Percentiles rank a stretch among this genome's conserved stretches.
Evolutionary conservation across 1,140 invertebrate genomes (phyloP).

Genomic region (Agraylea sexmaculata): DNA sequence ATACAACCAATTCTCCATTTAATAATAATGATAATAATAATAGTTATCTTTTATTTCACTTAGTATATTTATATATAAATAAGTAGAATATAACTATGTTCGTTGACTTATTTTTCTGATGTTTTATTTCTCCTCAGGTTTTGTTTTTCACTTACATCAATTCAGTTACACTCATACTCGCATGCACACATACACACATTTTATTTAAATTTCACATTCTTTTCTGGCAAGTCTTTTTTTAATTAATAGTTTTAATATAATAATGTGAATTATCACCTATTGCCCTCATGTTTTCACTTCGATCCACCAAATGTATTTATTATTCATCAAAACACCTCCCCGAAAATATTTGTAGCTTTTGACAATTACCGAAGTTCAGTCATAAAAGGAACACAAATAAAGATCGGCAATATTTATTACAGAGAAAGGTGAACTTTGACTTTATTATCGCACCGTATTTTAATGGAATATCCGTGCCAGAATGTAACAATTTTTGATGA

Average conservation of each 20-base stretch:
- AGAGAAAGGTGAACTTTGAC: background rate
- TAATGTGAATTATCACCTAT: slow-evolving; percentile 6
- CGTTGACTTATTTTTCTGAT: slow-evolving; percentile 13
- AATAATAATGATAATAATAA: too few species aligned
- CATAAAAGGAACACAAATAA: slow-evolving; percentile 6
- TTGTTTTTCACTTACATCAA: background rate
- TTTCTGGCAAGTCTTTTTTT: slow-evolving; percentile 10
- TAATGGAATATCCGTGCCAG: too few species aligned
- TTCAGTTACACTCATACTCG: background rate
- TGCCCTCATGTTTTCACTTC: background rate
- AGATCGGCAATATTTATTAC: slow-evolving; percentile 1
- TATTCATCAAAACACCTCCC: slow-evolving; percentile 1
- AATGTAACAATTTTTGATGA: too few species aligned
- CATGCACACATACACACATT: background rate
- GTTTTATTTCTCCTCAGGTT: slow-evolving; percentile 7
- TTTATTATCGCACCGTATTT: slow-evolving; percentile 6
- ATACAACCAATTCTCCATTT: too few species aligned
- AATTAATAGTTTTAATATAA: slow-evolving; percentile 3
- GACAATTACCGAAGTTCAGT: background rate
- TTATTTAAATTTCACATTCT: slow-evolving; percentile 8
- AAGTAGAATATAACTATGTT: slow-evolving; percentile 7
- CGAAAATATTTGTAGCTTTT: background rate
- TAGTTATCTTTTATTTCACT: too few species aligned
- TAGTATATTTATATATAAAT: background rate
- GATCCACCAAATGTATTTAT: background rate